Evolutionary conservation across 2,888 invertebrate genomes (phyloP), one percentile per base, ranked within the genome.

Genomic region (Cephonodes hylas): DNA sequence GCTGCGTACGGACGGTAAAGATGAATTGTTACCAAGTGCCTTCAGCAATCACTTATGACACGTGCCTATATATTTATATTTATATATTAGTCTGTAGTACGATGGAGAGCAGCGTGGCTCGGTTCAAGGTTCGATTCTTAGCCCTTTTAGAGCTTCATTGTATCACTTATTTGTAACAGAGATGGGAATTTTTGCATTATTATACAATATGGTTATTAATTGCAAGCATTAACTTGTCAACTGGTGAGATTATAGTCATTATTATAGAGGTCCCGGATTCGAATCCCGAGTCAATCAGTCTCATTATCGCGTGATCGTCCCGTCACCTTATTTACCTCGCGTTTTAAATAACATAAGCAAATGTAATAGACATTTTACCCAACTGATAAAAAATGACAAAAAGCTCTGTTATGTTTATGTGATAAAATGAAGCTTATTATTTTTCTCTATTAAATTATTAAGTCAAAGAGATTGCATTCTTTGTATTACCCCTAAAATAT

Each of bases 1-100:
- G 91, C 91, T 70, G 84, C 89, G 72, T 63, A 63, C 60, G 89
- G 89, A 86, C 66, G 61, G 63, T 66, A 71, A 73, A 86, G 86
- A 63, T 63, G 42, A 63, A 59, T n/a, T 42, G 58, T 2, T 46
- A 57, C 25, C 15, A 64, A 70, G 70, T 70, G 70, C 70, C 70
- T 70, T 70, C 57, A 59, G 42, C 57, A 53, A 64, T 48, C 61
- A 65, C 67, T 70, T 67, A 67, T 67, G 67, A 65, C 15, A 53
- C 61, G 70, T 70, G 70, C 70, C 68, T 70, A 53, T 34, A 44
- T 31, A 56, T 59, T 23, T 46, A 25, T 38, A 48, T 22, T 38
- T 42, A 38, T 31, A 38, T 15, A 23, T 42, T 60, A 48, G 34
- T 23, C 38, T 45, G 31, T 46, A 60, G 38, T 5, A 46, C 10